phyloP scores from a whole-genome alignment of 1,140 invertebrate species.

The Spodoptera litura region DNA sequence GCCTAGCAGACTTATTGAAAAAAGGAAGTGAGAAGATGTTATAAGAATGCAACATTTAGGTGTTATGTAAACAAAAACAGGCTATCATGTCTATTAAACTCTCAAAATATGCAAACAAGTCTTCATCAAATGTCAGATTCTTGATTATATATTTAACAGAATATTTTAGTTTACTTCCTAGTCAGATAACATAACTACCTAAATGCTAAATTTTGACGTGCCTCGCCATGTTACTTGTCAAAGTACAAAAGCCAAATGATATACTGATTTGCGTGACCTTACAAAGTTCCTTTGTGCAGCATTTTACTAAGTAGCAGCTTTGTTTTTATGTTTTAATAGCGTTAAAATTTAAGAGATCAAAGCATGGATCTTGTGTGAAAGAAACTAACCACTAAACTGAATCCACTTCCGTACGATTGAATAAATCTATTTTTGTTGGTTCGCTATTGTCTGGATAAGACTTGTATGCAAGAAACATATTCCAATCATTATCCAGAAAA shows the following conservation, averaged over 20 bases:
- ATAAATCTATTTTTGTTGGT: no score
- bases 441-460: no score
- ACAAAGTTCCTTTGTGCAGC: neutral
- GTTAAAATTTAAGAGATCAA: no score
- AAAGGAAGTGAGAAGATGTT: neutral
- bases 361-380: no score
- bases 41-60: neutral
- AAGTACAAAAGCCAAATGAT: neutral
- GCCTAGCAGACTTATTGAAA: neutral
- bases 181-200: neutral
- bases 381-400: no score
- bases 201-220: neutral
- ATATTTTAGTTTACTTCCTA: slow-evolving; percentile 15
- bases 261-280: neutral
- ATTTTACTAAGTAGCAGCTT: neutral
- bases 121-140: slow-evolving; percentile 14
- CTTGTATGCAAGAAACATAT: no score
- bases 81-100: neutral
- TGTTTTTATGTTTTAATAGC: neutral
- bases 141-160: neutral
- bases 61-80: slow-evolving; percentile 4
- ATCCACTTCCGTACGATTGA: no score
- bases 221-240: neutral
- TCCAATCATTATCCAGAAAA: no score
- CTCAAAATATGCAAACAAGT: slow-evolving; percentile 5